These are phyloP conservation scores for Sapayoa aenigma DNA, from an alignment of 2,113 vertebrate species.

Conservation along the genomic window DNA sequence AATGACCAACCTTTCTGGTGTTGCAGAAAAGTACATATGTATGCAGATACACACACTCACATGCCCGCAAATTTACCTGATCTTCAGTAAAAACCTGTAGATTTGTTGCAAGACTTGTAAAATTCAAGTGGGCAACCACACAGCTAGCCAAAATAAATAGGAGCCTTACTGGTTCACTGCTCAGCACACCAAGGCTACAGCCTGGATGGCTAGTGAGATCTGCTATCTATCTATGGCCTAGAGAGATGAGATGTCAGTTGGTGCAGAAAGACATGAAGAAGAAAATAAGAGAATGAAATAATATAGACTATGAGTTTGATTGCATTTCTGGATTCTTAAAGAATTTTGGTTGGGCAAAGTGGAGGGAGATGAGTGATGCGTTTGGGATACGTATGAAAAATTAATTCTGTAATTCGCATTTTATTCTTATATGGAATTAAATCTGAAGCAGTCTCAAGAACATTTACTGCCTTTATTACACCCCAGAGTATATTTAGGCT, in stretches of 20 bases:
- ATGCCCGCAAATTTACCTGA: accelerated
- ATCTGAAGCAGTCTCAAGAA: conserved; percentile 35
- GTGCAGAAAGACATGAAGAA: not conserved
- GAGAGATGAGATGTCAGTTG: not conserved
- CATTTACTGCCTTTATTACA: conserved; percentile 34
- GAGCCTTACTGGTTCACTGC: not conserved
- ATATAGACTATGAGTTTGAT: not conserved
- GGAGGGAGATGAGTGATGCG: not conserved
- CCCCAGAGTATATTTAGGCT: conserved; percentile 22
- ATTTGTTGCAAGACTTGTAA: not conserved
- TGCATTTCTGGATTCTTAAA: conserved; percentile 8
- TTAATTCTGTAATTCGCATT: conserved; percentile 36
- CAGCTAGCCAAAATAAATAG: not conserved
- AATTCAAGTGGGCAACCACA: not conserved
- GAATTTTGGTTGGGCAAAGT: not conserved
- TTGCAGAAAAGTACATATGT: not conserved
- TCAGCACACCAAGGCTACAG: not conserved
- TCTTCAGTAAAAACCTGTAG: not conserved
- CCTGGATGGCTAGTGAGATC: not conserved
- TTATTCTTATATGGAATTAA: conserved; percentile 43
- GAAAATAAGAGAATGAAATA: not conserved
- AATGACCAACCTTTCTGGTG: not conserved
- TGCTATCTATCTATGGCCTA: not conserved
- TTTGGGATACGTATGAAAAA: conserved; percentile 19
- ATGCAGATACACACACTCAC: accelerated